Conservation (phyloP, 35 echinoderm and acorn worm species). For the Heliocidaris erythrogramma region DNA sequence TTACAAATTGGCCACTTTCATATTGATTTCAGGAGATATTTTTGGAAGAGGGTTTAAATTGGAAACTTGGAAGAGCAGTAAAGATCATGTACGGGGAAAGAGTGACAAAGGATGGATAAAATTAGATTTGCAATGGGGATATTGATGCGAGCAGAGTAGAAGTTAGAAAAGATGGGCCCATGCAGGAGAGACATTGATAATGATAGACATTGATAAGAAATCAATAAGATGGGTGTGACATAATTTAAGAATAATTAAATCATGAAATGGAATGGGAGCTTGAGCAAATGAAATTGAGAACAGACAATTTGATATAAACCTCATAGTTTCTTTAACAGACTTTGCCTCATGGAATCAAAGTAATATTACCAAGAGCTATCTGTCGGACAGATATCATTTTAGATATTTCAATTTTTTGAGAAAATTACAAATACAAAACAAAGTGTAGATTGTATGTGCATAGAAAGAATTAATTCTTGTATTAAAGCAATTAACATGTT, state of each 20-base stretch:
- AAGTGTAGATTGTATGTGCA: too few species aligned
- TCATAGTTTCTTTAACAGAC: neutral
- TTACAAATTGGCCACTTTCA: neutral
- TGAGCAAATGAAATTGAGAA: neutral
- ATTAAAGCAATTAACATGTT: too few species aligned
- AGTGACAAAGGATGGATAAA: neutral
- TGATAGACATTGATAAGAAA: neutral
- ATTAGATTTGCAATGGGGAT: neutral
- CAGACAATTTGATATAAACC: neutral
- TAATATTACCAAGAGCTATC: too few species aligned
- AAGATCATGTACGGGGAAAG: neutral
- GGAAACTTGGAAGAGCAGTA: conserved; percentile 1
- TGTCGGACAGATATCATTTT: too few species aligned
- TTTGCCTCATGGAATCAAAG: neutral
- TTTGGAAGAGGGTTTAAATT: conserved; percentile 3
- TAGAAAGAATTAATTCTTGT: too few species aligned
- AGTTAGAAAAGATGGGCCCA: neutral
- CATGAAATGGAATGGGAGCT: neutral
- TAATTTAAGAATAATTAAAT: neutral
- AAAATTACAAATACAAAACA: too few species aligned
- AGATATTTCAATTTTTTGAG: too few species aligned
- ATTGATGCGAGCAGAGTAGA: neutral
- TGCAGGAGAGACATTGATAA: neutral
- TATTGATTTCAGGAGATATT: neutral
- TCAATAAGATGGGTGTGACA: neutral